Conservation (phyloP, 2,797 vertebrate genomes). For the Tadarida brasiliensis region DNA sequence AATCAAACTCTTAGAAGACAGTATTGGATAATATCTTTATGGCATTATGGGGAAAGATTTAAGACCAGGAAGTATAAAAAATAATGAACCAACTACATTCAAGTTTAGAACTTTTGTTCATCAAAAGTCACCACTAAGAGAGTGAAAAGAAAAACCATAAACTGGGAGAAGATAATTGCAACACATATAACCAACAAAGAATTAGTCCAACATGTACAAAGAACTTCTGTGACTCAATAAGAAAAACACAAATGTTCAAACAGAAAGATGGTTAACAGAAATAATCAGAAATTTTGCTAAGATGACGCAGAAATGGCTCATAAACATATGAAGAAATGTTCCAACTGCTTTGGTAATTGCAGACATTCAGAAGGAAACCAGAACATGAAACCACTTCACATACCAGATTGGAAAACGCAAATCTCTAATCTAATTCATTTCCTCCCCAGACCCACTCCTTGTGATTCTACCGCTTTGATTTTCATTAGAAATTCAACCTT, state of each 20-base stretch:
- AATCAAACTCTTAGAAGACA: background rate
- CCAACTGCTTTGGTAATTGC: background rate
- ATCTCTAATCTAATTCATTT: slow-evolving; percentile 11
- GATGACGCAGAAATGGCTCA: background rate
- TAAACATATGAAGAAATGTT: background rate
- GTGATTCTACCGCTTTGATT: background rate
- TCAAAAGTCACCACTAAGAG: background rate
- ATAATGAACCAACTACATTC: background rate
- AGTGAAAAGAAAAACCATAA: slow-evolving; percentile 5
- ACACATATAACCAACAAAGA: background rate
- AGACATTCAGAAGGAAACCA: slow-evolving; percentile 14
- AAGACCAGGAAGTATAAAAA: background rate
- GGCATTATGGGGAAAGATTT: background rate
- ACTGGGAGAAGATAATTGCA: background rate
- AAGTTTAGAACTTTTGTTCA: background rate
- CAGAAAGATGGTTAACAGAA: background rate
- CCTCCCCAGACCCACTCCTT: background rate
- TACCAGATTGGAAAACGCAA: background rate
- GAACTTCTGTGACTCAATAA: background rate
- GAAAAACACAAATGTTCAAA: background rate
- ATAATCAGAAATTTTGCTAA: background rate
- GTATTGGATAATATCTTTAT: background rate
- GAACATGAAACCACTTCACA: slow-evolving; percentile 18
- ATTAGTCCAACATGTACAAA: background rate
- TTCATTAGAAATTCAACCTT: slow-evolving; percentile 25